phyloP scores from a whole-genome alignment of 1,140 invertebrate genomes.

The Scaptomyza pallida region DNA sequence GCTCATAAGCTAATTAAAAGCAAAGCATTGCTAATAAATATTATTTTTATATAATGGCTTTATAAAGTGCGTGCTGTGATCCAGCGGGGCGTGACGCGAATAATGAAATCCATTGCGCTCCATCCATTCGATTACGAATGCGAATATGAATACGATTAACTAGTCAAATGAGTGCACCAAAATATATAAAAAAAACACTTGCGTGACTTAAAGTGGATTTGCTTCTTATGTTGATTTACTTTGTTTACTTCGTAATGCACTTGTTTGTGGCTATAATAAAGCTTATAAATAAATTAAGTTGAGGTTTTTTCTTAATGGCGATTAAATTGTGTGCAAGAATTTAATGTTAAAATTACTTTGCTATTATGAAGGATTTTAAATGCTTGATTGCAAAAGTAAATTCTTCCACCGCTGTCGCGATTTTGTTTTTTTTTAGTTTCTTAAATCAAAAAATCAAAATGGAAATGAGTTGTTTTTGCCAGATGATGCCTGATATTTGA shows the following conservation, averaged over 20 bases:
- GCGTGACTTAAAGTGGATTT: conserved; percentile 58
- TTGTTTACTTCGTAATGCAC: conserved; percentile 29
- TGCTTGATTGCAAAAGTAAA: background rate
- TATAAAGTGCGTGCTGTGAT: conserved; percentile 74
- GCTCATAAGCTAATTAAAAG: conserved; percentile 66
- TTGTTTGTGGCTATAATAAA: conserved; percentile 11
- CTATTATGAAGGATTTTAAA: no score
- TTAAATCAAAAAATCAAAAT: conserved; percentile 39
- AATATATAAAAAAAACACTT: conserved; percentile 38
- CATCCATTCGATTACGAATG: no score
- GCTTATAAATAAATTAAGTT: background rate
- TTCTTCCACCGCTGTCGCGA: conserved; percentile 1
- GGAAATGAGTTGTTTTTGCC: conserved; percentile 41
- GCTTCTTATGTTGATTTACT: conserved; percentile 24
- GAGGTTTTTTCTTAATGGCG: background rate
- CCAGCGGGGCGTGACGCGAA: conserved; percentile 63
- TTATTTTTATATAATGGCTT: conserved; percentile 73
- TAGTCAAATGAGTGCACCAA: conserved; percentile 66
- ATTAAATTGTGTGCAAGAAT: no score
- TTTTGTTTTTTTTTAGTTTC: background rate
- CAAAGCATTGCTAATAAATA: conserved; percentile 66
- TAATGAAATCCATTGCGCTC: conserved; percentile 59
- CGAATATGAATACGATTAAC: conserved; percentile 59
- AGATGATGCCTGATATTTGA: conserved; percentile 64
- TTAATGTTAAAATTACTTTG: no score